Conservation (phyloP, 1,140 invertebrate species). For the Achatina immaculata region DNA sequence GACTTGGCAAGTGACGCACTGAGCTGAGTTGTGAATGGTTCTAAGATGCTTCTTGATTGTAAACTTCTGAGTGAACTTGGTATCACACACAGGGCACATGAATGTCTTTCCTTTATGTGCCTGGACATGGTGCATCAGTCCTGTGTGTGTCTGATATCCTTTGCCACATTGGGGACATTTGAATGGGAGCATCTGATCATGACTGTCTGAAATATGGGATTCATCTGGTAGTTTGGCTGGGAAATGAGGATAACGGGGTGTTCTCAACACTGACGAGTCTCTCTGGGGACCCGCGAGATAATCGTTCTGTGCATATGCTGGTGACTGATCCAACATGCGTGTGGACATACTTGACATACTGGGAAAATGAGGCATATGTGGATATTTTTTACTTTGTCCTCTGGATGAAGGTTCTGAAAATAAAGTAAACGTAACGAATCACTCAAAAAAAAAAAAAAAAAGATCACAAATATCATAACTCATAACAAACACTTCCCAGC, state of each 20-base stretch:
- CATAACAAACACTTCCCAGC: neutral
- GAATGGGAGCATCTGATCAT: neutral
- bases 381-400: neutral
- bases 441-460: neutral
- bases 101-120: constrained; percentile 14
- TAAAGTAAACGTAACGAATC: neutral
- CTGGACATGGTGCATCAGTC: constrained; percentile 15
- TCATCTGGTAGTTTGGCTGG: neutral
- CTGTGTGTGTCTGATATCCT: constrained; percentile 11
- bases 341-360: neutral
- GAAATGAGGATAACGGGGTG: constrained; percentile 8
- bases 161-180: neutral
- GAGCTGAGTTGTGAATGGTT: constrained; percentile 10
- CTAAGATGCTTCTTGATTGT: constrained; percentile 12
- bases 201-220: neutral
- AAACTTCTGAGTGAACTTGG: constrained; percentile 24
- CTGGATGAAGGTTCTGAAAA: constrained; percentile 3
- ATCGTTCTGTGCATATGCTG: neutral
- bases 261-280: neutral
- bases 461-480: neutral
- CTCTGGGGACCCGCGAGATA: neutral
- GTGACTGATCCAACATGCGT: neutral
- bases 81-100: constrained; percentile 24
- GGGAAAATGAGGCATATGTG: neutral
- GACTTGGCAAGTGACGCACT: neutral